These are phyloP conservation scores for Tenthredo mesomela DNA, from an alignment of 2,888 invertebrate species.

Conservation along the genomic window DNA sequence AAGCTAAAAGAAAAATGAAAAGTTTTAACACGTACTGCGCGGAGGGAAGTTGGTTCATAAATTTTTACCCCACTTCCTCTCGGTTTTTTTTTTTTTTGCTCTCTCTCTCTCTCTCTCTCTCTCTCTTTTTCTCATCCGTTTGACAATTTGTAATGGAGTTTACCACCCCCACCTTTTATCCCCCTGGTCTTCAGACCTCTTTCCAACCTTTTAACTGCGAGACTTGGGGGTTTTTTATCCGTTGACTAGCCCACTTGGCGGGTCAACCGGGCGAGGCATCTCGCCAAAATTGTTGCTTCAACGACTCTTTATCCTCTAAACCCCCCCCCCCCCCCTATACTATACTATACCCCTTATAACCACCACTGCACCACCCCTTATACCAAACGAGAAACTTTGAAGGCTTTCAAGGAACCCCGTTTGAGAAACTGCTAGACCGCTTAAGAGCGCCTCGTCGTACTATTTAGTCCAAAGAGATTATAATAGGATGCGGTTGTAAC, in stretches of 20 bases:
- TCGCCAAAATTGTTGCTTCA: constrained; percentile 59
- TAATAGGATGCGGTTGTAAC: background rate
- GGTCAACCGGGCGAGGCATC: constrained; percentile 54
- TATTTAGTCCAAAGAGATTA: constrained; percentile 7
- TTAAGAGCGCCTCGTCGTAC: background rate
- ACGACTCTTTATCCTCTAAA: constrained; percentile 54
- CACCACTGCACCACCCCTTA: background rate
- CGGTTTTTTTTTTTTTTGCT: too few species aligned
- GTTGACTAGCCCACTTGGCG: constrained; percentile 60
- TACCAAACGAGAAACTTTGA: background rate
- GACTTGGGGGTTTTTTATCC: constrained; percentile 63
- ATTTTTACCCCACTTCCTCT: background rate
- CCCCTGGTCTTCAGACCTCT: constrained; percentile 26
- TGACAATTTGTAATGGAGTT: constrained; percentile 37
- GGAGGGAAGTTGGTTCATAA: constrained; percentile 21
- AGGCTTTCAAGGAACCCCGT: background rate
- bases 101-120: too few species aligned
- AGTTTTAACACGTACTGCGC: background rate
- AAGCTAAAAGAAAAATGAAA: background rate
- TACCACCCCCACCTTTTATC: background rate
- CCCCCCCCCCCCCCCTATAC: background rate
- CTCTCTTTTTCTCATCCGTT: background rate
- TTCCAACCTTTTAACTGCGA: constrained; percentile 63
- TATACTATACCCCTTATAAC: background rate
- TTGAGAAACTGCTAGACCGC: constrained; percentile 50